A percentile compares a stretch with the other conserved stretches of the same genome.
These are phyloP conservation scores for Dendroctonus valens DNA, from an alignment of 1,140 invertebrate genomes.

Conservation along the genomic window DNA sequence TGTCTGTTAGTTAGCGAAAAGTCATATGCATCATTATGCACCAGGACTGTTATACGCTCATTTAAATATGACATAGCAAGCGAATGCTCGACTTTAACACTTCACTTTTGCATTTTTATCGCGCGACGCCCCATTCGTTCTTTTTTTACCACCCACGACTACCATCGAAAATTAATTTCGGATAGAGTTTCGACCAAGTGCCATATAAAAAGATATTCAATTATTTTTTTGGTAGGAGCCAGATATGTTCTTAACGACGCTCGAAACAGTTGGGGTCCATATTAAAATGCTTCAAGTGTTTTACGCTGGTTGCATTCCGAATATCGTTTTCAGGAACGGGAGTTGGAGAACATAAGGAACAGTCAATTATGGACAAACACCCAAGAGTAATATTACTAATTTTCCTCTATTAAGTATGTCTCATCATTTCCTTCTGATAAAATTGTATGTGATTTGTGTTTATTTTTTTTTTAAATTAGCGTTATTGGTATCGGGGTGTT, in stretches of 20 bases:
- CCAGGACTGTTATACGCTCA: constrained; percentile 24
- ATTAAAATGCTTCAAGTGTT: constrained; percentile 20
- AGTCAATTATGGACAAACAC: too few species aligned
- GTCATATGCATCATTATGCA: constrained; percentile 37
- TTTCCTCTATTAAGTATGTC: too few species aligned
- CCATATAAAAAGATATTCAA: constrained; percentile 21
- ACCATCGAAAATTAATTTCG: constrained; percentile 17
- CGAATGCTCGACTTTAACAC: constrained; percentile 14
- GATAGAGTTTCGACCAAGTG: constrained; percentile 21
- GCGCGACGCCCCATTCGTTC: neutral
- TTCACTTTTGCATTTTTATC: constrained; percentile 17
- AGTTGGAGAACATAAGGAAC: too few species aligned
- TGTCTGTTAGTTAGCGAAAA: constrained; percentile 39
- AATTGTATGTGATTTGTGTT: too few species aligned
- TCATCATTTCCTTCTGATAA: too few species aligned
- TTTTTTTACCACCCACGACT: constrained; percentile 15
- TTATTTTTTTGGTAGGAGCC: constrained; percentile 25
- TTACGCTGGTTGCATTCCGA: constrained; percentile 9
- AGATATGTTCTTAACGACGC: constrained; percentile 22
- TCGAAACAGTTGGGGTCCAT: constrained; percentile 23
- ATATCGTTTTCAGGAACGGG: neutral
- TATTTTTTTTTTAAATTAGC: too few species aligned
- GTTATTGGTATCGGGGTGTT: too few species aligned
- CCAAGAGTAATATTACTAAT: too few species aligned
- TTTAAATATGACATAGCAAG: constrained; percentile 21